Conservation (phyloP, 2,113 vertebrate genomes). For the Bujurquina vittata region DNA sequence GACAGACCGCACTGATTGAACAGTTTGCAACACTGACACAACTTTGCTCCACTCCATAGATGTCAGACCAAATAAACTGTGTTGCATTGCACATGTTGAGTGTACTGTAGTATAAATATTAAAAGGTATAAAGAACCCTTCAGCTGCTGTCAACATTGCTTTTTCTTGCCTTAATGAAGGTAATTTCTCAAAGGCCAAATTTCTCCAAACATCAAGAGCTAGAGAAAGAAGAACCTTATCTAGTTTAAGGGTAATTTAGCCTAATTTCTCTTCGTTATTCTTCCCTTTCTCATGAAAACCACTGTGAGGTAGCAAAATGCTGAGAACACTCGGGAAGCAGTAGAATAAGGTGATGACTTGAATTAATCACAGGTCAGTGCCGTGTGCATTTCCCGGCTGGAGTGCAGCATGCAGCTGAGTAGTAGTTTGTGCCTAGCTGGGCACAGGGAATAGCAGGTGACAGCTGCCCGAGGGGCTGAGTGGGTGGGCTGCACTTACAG, state of each 20-base stretch:
- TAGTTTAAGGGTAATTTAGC: not conserved
- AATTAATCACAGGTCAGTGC: slow-evolving; percentile 73
- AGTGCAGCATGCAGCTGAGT: slow-evolving; percentile 57
- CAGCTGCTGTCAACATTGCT: slow-evolving; percentile 15
- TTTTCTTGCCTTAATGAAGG: not conserved
- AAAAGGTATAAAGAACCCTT: slow-evolving; percentile 24
- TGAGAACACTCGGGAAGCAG: slow-evolving; percentile 21
- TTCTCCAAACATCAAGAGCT: not conserved
- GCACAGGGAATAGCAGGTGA: slow-evolving; percentile 66
- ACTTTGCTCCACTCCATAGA: not conserved
- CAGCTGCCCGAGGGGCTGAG: slow-evolving; percentile 64
- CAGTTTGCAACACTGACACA: not conserved
- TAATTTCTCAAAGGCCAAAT: not conserved
- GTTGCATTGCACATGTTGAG: slow-evolving; percentile 4
- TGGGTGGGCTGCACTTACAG: slow-evolving; percentile 80
- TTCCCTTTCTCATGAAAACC: not conserved
- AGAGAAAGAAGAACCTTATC: not conserved
- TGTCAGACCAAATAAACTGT: slow-evolving; percentile 6
- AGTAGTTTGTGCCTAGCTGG: slow-evolving; percentile 52
- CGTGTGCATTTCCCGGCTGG: slow-evolving; percentile 29
- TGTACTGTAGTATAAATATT: slow-evolving; percentile 30
- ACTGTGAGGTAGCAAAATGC: slow-evolving; percentile 20
- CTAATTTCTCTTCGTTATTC: slow-evolving; percentile 2
- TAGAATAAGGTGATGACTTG: slow-evolving; percentile 50
- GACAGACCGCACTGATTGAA: slow-evolving; percentile 1